Base-by-base conservation (phyloP, 2,797 vertebrate genomes). In the Gallinago stenura region DNA sequence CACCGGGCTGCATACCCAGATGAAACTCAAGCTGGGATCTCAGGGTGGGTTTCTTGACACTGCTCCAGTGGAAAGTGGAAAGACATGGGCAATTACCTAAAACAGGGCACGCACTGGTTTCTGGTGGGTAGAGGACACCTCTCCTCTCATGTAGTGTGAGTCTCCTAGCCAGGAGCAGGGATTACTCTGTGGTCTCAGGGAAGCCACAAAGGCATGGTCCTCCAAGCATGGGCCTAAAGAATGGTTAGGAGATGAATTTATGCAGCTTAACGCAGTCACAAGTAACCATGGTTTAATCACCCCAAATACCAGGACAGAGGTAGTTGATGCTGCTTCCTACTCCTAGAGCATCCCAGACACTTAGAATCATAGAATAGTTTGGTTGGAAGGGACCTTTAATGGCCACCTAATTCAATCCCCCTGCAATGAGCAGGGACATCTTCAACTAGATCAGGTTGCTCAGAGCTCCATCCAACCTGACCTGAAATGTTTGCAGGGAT, bases 191-290 rank as follows among this genome's bases (percentile, higher is more conserved):
- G 19, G 12, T 69, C 15, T 68, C 75, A 56, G 46, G 66, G 75
- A 56, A 69, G 25, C 6, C 25, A 61, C 28, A 66, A 39, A 33
- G 8, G 6, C 46, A n/a, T n/a, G 8, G 9, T 72, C 30, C 9
- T 66, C 10, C 48, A 18, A 53, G 8, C 6, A 1, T 17, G 19
- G 18, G 45, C 30, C 25, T 75, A 54, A 71, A 25, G 10, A 41
- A 22, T 12, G 13, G 24, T 5, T 25, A 78, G 17, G 8, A 68
- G 20, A 66, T 19, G 54, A 68, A 39, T 19, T 11, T 77, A 18
- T 4, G 5, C 19, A 66, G 35, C 21, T 77, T 72, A 57, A 25
- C 1, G 2, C 10, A 31, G 25, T 31, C 2, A 0, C 12, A 33
- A 13, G 18, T 10, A 31, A n/a, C 50, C 15, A 50, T 30, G 35